Percentiles rank a stretch among this genome's conserved stretches.
Conservation (phyloP, 2,113 vertebrate genomes). For the Chamaea fasciata region DNA sequence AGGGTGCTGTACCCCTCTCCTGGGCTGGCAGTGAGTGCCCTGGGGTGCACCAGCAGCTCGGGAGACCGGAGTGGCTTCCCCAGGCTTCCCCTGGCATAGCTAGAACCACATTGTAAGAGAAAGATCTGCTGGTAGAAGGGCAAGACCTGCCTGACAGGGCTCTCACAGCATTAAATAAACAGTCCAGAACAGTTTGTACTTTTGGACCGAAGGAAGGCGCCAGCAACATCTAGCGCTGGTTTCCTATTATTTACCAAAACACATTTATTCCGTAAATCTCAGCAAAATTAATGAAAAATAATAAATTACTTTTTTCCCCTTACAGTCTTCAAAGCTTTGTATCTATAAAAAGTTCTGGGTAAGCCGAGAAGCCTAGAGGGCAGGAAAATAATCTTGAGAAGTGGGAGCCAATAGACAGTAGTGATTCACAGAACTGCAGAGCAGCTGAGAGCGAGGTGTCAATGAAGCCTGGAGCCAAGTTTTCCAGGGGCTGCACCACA, state of each 20-base stretch:
- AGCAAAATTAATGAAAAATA: background rate
- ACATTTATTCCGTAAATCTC: background rate
- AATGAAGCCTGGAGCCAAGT: background rate
- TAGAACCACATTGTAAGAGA: background rate
- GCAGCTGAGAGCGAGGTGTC: background rate
- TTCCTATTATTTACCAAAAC: slow-evolving; percentile 3
- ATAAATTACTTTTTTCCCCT: background rate
- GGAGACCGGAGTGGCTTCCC: background rate
- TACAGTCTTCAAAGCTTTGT: background rate
- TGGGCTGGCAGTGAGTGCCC: background rate
- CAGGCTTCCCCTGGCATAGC: background rate
- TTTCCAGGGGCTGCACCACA: background rate
- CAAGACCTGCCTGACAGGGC: background rate
- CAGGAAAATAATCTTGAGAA: background rate
- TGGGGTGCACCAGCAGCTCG: background rate
- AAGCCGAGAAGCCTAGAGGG: background rate
- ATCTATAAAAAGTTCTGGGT: slow-evolving; percentile 1
- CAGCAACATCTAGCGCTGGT: background rate
- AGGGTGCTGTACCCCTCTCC: accelerated
- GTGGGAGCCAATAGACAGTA: background rate
- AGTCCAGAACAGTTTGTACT: background rate
- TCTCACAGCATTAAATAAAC: background rate
- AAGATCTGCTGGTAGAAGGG: background rate
- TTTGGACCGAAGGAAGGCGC: background rate
- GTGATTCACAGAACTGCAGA: background rate